phyloP scores from a whole-genome alignment of 2,888 invertebrate genomes.

The Caradrina kadenii region DNA sequence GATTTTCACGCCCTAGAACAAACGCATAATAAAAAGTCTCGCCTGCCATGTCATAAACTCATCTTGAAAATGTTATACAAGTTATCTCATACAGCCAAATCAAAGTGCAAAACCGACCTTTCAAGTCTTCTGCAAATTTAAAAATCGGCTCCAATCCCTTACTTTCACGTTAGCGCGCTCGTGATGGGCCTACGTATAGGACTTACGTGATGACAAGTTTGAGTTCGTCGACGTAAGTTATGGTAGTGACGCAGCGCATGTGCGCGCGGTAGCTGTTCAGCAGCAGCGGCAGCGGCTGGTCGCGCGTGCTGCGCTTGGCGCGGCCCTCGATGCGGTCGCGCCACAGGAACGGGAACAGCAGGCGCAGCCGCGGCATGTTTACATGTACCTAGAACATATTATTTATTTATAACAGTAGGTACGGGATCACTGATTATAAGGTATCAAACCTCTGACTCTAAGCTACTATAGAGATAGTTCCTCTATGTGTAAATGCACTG shows the following conservation, averaged over 20 bases:
- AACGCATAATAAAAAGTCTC: too few species aligned
- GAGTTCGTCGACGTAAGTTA: conserved; percentile 92
- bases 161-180: too few species aligned
- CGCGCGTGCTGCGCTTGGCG: conserved; percentile 91
- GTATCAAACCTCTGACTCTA: too few species aligned
- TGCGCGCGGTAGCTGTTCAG: conserved; percentile 94
- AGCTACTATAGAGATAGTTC: not conserved
- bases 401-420: not conserved
- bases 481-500: not conserved
- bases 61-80: too few species aligned
- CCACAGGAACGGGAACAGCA: conserved; percentile 94
- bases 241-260: conserved; percentile 91
- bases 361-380: conserved; percentile 91
- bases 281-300: conserved; percentile 92
- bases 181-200: too few species aligned
- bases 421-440: not conserved
- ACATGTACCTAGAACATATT: conserved; percentile 80
- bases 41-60: too few species aligned
- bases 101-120: too few species aligned
- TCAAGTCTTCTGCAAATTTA: too few species aligned
- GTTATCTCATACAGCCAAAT: too few species aligned
- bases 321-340: conserved; percentile 92
- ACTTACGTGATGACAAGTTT: conserved; percentile 92
- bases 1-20: too few species aligned
- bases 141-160: too few species aligned